Evolutionary conservation across 2,797 vertebrate genomes (phyloP).

Genomic region (Pogonophryne albipinna): DNA sequence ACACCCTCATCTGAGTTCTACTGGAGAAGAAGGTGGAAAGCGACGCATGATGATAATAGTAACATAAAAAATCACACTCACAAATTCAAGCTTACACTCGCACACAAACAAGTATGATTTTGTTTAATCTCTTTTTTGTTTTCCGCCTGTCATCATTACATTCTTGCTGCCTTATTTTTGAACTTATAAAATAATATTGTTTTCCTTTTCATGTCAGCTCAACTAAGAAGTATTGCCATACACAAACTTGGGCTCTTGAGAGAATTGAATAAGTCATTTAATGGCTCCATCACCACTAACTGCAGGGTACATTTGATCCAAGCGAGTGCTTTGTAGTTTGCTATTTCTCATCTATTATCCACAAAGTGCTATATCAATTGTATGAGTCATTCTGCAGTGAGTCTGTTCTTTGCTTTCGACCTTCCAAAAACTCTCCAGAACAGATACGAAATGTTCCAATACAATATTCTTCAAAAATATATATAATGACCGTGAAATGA

Average conservation of each 20-base stretch:
- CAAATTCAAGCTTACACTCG: background rate
- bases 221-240: conserved; percentile 63
- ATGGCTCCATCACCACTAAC: conserved; percentile 72
- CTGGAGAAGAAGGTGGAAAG: too few relatives aligned
- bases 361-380: conserved; percentile 70
- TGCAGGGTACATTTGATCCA: conserved; percentile 73
- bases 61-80: background rate
- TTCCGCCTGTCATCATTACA: conserved; percentile 15
- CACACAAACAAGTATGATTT: conserved; percentile 1
- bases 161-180: conserved; percentile 38
- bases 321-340: conserved; percentile 78
- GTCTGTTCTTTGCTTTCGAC: conserved; percentile 54
- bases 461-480: conserved; percentile 1
- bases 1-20: too few relatives aligned
- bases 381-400: conserved; percentile 65
- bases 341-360: conserved; percentile 74
- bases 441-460: conserved; percentile 23
- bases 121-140: conserved; percentile 5
- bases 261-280: conserved; percentile 78
- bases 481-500: conserved; percentile 21
- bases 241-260: conserved; percentile 66
- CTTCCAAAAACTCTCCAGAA: conserved; percentile 36
- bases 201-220: conserved; percentile 54
- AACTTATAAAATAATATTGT: conserved; percentile 51
- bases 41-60: too few relatives aligned